Evolutionary conservation across 2,113 vertebrate genomes (phyloP), one percentile per base, ranked within the genome.

Genomic region (Sitta europaea): DNA sequence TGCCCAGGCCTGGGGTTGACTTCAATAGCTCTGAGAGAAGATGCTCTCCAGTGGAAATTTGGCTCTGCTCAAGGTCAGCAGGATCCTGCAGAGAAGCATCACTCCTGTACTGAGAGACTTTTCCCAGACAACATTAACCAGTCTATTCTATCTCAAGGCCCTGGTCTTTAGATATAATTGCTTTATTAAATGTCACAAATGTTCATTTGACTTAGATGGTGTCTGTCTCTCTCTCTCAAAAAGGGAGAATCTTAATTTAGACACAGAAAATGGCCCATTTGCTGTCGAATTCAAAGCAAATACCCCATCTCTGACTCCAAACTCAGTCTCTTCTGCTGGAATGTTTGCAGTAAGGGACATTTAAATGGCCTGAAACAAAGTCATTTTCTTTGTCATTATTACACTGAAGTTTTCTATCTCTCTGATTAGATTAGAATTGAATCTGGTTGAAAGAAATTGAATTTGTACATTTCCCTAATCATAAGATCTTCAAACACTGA

Each of bases 381-480:
- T 96, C 53, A 86, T 95, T 95, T 94, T 97, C 93, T 91, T 78
- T 63, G 22, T 94, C 97, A 92, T 95, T 94, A 95, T 97, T 97
- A 94, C 76, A 74, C 82, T 91, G 78, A 94, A 90, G 96, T 97
- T 97, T 97, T 97, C 96, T 95, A 59, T 97, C 88, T 96, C 86
- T 96, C 91, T 95, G 96, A 98, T 97, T 95, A 97, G 96, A 96
- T 97, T 95, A 96, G 97, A 97, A 98, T 96, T 97, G 96, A 97
- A 96, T 97, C 96, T 97, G 86, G 90, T 80, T 63, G 25, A 85
- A 92, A 88, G 86, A 97, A 97, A 98, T 97, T 97, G 96, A 98
- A 97, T 97, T 97, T 96, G 94, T 97, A 90, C 95, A 95, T 96
- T 97, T 96, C 88, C 91, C 87, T 97, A 97, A 98, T 97, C 97